Evolutionary conservation across 1,140 invertebrate species (phyloP).

Genomic region (Drosophila arawakana): DNA sequence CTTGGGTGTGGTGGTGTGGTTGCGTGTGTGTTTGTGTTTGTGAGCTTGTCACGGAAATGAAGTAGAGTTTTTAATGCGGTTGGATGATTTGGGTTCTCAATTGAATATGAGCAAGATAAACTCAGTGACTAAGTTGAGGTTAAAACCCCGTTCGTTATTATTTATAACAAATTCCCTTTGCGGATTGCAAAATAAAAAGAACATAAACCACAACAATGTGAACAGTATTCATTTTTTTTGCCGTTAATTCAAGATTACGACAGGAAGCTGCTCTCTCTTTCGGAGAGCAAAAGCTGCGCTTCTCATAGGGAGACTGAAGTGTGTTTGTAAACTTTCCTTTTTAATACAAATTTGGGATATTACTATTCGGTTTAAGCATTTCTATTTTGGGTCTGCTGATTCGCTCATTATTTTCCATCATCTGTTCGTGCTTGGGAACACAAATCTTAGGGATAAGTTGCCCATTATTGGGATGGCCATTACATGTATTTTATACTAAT

Average conservation of each 20-base stretch:
- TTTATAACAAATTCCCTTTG: conserved; percentile 26
- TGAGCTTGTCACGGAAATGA: conserved; percentile 40
- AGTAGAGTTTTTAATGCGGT: conserved; percentile 49
- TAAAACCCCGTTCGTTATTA: conserved; percentile 17
- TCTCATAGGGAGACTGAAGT: neutral
- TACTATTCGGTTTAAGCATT: neutral
- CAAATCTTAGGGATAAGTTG: conserved; percentile 18
- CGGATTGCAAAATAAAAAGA: neutral
- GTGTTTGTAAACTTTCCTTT: neutral
- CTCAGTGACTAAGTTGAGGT: neutral
- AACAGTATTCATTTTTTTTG: neutral
- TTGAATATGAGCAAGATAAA: conserved; percentile 33
- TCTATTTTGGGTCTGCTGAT: conserved; percentile 19
- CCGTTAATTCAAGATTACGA: neutral
- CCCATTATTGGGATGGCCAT: conserved; percentile 8
- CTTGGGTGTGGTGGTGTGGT: neutral
- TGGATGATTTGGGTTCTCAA: conserved; percentile 45
- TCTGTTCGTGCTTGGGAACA: neutral
- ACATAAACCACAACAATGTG: neutral
- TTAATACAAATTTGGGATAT: conserved; percentile 5
- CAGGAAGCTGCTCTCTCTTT: neutral
- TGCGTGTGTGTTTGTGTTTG: neutral
- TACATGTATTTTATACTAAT: conserved; percentile 42
- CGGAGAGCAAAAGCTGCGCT: neutral
- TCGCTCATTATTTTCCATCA: conserved; percentile 35